Conservation (phyloP, 2,888 invertebrate genomes). For the Pachliopta kotzebuea region DNA sequence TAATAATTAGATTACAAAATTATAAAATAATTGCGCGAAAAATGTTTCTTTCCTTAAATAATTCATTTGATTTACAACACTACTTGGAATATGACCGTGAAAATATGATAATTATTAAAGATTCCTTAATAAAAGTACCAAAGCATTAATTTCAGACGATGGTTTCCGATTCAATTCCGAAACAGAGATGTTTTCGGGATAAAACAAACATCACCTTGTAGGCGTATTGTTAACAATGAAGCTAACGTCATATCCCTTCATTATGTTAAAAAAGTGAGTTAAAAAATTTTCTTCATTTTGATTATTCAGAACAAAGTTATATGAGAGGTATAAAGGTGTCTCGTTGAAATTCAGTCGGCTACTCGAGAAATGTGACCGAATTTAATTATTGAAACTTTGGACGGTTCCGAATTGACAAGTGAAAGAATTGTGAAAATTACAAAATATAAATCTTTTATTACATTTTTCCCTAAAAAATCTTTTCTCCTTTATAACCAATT, state of each 20-base stretch:
- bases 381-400: background rate
- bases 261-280: background rate
- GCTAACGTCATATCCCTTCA: too few relatives aligned
- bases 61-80: constrained; percentile 7
- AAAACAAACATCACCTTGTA: too few relatives aligned
- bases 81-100: constrained; percentile 8
- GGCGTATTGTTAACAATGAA: too few relatives aligned
- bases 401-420: background rate
- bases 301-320: background rate
- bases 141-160: background rate
- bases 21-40: constrained; percentile 9
- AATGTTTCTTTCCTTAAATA: background rate
- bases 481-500: background rate
- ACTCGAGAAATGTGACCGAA: background rate
- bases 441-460: background rate
- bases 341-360: background rate
- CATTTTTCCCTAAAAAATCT: background rate
- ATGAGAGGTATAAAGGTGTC: background rate
- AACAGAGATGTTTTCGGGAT: too few relatives aligned
- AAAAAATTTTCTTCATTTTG: background rate
- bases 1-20: constrained; percentile 16
- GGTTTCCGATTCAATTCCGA: too few relatives aligned
- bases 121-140: background rate
- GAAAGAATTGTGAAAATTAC: background rate
- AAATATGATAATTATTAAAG: constrained; percentile 2